phyloP scores from a whole-genome alignment of 2,888 invertebrate genomes.

The Lampropteryx suffumata region DNA sequence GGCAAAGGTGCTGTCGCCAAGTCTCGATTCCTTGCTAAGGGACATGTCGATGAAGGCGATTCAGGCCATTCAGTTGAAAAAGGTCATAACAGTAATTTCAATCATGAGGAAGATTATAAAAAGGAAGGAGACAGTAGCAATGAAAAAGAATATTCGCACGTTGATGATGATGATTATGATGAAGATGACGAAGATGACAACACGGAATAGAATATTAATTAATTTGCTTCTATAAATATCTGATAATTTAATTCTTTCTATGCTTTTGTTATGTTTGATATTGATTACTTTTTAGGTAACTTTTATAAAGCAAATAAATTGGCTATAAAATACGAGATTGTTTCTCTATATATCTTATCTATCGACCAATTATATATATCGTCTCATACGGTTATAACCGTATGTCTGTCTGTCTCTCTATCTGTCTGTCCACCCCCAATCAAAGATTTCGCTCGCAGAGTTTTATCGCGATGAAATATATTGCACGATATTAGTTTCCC shows the following conservation, averaged over 20 bases:
- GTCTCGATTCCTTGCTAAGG: slow-evolving; percentile 83
- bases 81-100: slow-evolving; percentile 81
- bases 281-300: slow-evolving; percentile 45
- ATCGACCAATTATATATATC: too few relatives aligned
- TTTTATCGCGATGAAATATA: too few relatives aligned
- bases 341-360: too few relatives aligned
- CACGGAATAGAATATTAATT: slow-evolving; percentile 43
- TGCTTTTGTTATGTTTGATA: slow-evolving; percentile 76
- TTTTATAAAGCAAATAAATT: slow-evolving; percentile 61
- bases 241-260: slow-evolving; percentile 47
- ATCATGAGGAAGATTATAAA: slow-evolving; percentile 78
- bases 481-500: too few relatives aligned
- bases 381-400: too few relatives aligned
- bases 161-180: slow-evolving; percentile 53
- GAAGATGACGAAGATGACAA: slow-evolving; percentile 53
- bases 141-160: slow-evolving; percentile 74
- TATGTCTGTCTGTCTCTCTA: too few relatives aligned
- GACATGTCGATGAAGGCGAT: slow-evolving; percentile 76
- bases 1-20: slow-evolving; percentile 79
- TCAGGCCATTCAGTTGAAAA: slow-evolving; percentile 82
- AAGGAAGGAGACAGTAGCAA: slow-evolving; percentile 77
- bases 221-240: slow-evolving; percentile 51
- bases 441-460: too few relatives aligned
- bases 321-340: not conserved
- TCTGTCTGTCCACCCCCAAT: too few relatives aligned